These are phyloP conservation scores for Noctua comes DNA, from an alignment of 2,888 invertebrate genomes.

Conservation along the genomic window DNA sequence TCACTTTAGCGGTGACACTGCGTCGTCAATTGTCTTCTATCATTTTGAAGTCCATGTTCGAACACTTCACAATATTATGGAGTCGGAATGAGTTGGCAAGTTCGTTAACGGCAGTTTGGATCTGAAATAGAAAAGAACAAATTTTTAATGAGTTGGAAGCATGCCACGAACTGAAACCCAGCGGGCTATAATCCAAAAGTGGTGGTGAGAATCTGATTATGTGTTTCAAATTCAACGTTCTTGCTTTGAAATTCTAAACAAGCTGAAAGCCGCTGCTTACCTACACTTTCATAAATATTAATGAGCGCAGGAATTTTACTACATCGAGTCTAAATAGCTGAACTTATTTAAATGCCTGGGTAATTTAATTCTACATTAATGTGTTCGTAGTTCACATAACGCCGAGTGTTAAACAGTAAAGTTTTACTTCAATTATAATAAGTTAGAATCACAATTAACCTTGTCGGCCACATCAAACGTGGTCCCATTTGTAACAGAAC, in stretches of 20 bases:
- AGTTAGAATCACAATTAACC: constrained; percentile 24
- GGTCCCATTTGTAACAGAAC: constrained; percentile 12
- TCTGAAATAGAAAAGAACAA: constrained; percentile 75
- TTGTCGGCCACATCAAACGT: constrained; percentile 12
- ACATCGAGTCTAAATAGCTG: constrained; percentile 9
- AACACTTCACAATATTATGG: constrained; percentile 48
- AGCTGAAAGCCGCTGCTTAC: constrained; percentile 16
- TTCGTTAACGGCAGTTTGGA: constrained; percentile 46
- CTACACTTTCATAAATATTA: constrained; percentile 36
- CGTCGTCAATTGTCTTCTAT: constrained; percentile 84
- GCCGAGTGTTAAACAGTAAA: constrained; percentile 5
- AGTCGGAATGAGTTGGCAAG: constrained; percentile 31
- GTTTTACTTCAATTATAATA: constrained; percentile 22
- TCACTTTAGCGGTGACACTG: constrained; percentile 45
- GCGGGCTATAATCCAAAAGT: constrained; percentile 18
- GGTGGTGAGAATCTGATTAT: constrained; percentile 39
- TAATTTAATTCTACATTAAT: constrained; percentile 24
- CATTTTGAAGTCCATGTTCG: constrained; percentile 74
- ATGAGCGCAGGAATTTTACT: constrained; percentile 29
- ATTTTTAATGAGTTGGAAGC: constrained; percentile 52
- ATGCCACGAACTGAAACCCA: constrained; percentile 38
- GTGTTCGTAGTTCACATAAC: constrained; percentile 14
- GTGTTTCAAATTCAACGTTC: constrained; percentile 35
- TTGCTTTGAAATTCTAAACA: constrained; percentile 35
- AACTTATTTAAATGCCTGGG: constrained; percentile 23